Conservation (phyloP, 2,888 invertebrate species). For the Ormyrus nitidulus region DNA sequence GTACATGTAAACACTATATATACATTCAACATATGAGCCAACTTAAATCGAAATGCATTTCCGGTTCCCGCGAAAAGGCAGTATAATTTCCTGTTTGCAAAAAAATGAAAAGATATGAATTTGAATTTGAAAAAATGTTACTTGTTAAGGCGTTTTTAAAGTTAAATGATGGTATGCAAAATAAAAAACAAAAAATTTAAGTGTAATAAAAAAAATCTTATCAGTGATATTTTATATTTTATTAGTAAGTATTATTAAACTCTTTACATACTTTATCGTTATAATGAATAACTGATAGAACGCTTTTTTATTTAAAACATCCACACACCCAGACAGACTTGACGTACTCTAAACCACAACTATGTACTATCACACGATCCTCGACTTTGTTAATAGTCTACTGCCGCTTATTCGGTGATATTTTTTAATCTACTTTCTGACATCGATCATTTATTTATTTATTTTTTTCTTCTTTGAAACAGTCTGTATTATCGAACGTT, state of each 20-base stretch:
- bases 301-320: conserved; percentile 66
- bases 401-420: conserved; percentile 47
- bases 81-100: not conserved
- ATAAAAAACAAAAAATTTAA: conserved; percentile 11
- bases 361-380: conserved; percentile 68
- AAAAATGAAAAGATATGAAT: not conserved
- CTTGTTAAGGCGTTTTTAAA: too few species aligned
- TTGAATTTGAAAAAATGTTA: too few species aligned
- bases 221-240: conserved; percentile 51
- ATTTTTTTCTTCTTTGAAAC: conserved; percentile 41
- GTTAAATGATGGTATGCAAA: not conserved
- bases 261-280: conserved; percentile 71
- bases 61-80: conserved; percentile 17
- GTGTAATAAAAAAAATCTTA: conserved; percentile 14
- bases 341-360: conserved; percentile 64
- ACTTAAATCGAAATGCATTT: conserved; percentile 16
- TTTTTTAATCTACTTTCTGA: conserved; percentile 52
- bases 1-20: too few species aligned
- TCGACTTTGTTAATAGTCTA: conserved; percentile 62
- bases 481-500: conserved; percentile 52
- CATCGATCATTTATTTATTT: conserved; percentile 41
- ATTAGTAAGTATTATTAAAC: conserved; percentile 66
- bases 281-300: conserved; percentile 71
- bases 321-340: conserved; percentile 68
- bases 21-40: not conserved